Conservation (phyloP, 2,113 vertebrate genomes). For the Smithornis capensis region DNA sequence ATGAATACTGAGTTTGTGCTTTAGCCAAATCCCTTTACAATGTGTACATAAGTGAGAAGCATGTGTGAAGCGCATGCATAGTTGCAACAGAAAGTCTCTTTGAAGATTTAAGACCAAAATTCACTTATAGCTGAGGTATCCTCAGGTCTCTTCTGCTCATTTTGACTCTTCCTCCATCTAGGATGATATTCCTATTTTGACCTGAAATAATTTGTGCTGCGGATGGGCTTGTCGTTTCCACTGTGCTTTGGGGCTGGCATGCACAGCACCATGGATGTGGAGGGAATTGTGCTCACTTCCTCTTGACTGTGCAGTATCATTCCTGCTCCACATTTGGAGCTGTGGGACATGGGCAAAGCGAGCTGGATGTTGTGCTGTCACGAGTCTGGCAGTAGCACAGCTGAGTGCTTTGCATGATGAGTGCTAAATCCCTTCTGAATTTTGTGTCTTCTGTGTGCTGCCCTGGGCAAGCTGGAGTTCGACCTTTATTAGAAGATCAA, state of each 20-base stretch:
- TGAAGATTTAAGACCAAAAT: not conserved
- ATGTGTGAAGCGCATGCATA: not conserved
- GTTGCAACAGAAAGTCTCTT: not conserved
- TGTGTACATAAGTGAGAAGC: not conserved
- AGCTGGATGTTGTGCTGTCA: not conserved
- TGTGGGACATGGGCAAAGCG: not conserved
- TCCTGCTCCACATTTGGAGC: not conserved
- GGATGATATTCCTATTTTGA: not conserved
- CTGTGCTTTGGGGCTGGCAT: not conserved
- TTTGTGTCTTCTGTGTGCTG: not conserved
- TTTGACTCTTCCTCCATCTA: not conserved
- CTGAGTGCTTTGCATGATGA: not conserved
- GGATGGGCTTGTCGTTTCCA: not conserved
- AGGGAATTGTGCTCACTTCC: not conserved
- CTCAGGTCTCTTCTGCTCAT: not conserved
- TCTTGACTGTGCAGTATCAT: not conserved
- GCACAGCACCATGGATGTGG: not conserved
- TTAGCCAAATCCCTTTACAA: not conserved
- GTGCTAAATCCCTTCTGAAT: not conserved
- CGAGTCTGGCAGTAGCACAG: not conserved
- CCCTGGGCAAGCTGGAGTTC: not conserved
- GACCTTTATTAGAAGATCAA: not conserved
- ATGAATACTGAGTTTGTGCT: not conserved
- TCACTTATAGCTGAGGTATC: not conserved
- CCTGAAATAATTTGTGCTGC: not conserved